Evolutionary conservation across 2,113 vertebrate species (phyloP).

Genomic region (Leuciscus idus): DNA sequence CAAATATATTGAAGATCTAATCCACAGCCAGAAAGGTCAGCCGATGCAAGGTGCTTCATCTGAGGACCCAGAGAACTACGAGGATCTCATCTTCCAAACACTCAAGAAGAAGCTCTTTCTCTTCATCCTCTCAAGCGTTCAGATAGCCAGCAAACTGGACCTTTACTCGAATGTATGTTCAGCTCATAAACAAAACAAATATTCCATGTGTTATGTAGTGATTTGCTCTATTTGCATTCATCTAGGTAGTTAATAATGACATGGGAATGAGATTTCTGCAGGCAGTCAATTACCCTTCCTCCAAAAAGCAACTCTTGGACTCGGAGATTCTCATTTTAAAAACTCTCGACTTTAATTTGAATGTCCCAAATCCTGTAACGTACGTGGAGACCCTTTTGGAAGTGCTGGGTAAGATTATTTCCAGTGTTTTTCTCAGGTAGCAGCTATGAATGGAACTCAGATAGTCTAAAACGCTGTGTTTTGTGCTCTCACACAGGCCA

Average conservation of each 20-base stretch:
- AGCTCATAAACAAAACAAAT: no score
- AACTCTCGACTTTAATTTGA: slow-evolving; percentile 85
- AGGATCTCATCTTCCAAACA: slow-evolving; percentile 71
- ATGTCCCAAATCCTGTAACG: slow-evolving; percentile 81
- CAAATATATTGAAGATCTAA: slow-evolving; percentile 76
- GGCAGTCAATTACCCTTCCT: slow-evolving; percentile 76
- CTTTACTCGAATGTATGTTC: slow-evolving; percentile 78
- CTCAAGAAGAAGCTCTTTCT: slow-evolving; percentile 78
- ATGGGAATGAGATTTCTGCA: slow-evolving; percentile 82
- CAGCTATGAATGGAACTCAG: not conserved
- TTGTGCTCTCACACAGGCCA: slow-evolving; percentile 74
- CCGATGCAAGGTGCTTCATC: not conserved
- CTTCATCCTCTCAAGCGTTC: slow-evolving; percentile 85
- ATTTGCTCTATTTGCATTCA: not conserved
- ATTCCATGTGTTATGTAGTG: not conserved
- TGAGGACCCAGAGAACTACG: slow-evolving; percentile 48
- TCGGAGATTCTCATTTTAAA: slow-evolving; percentile 87
- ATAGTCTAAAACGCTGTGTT: no score
- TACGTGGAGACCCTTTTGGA: slow-evolving; percentile 90
- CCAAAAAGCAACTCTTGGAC: slow-evolving; percentile 81
- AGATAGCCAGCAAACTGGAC: slow-evolving; percentile 91
- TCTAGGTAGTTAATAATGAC: slow-evolving; percentile 81
- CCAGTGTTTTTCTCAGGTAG: not conserved
- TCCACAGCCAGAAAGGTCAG: slow-evolving; percentile 43
- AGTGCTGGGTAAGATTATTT: slow-evolving; percentile 83